A percentile compares a stretch with the other conserved stretches of the same genome.
These are phyloP conservation scores for Strigops habroptila DNA, from an alignment of 2,113 vertebrate species.

Conservation along the genomic window DNA sequence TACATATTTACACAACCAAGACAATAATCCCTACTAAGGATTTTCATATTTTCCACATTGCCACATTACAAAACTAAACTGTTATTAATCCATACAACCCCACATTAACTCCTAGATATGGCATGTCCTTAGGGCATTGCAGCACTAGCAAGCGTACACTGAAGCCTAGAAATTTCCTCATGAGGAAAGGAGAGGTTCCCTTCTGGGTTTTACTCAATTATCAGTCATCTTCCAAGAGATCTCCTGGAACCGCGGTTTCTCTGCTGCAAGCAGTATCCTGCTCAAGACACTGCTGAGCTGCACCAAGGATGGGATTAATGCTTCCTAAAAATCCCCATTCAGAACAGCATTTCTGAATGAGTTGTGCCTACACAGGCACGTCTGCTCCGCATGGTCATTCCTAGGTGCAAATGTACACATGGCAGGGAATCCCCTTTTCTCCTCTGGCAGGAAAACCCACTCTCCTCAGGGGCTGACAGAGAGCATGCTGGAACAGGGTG, in stretches of 20 bases:
- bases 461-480: not conserved
- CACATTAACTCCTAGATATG: not conserved
- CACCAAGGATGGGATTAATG: not conserved
- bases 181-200: not conserved
- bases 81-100: constrained; percentile 18
- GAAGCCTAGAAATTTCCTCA: constrained; percentile 29
- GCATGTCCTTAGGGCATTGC: not conserved
- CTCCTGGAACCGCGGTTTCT: not conserved
- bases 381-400: not conserved
- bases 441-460: not conserved
- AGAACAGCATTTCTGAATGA: not conserved
- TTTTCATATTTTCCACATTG: not conserved
- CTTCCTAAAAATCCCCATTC: not conserved
- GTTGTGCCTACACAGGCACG: not conserved
- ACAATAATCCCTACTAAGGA: constrained; percentile 46
- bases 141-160: not conserved
- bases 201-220: constrained; percentile 6
- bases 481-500: not conserved
- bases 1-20: constrained; percentile 50
- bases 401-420: accelerated
- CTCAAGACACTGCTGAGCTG: not conserved
- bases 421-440: not conserved
- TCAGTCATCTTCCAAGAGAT: not conserved
- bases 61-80: constrained; percentile 15
- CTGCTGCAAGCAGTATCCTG: not conserved